Conservation (phyloP, 1,140 invertebrate genomes). For the Drosophila kepulauana region DNA sequence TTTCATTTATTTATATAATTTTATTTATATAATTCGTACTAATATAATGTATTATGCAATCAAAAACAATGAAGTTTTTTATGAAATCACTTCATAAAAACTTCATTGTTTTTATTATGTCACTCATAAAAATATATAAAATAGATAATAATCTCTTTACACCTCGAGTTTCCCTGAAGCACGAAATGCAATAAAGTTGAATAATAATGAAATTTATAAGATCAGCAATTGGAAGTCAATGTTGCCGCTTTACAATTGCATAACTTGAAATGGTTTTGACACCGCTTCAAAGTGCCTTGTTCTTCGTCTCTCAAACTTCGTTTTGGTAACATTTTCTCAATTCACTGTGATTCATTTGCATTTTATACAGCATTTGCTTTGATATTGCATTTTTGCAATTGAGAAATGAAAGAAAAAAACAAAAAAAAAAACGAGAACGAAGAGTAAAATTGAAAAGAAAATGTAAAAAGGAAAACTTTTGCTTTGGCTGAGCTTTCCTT, state of each 20-base stretch:
- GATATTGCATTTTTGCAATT: slow-evolving; percentile 46
- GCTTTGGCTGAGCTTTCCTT: slow-evolving; percentile 38
- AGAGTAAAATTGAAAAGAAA: slow-evolving; percentile 7
- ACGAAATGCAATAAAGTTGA: not conserved
- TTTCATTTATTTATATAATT: too few species aligned
- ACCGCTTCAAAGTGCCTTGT: not conserved
- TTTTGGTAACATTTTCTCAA: slow-evolving; percentile 43
- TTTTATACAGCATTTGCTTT: slow-evolving; percentile 53
- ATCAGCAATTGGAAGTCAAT: not conserved
- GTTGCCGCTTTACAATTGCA: slow-evolving; percentile 10
- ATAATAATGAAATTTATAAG: not conserved
- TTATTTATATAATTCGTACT: too few species aligned
- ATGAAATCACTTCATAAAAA: too few species aligned
- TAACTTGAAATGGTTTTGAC: slow-evolving; percentile 7
- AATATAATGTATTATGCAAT: too few species aligned
- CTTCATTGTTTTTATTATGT: too few species aligned
- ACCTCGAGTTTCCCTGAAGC: too few species aligned
- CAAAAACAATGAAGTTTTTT: too few species aligned
- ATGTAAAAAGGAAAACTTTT: slow-evolving; percentile 28
- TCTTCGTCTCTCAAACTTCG: not conserved
- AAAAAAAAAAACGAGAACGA: not conserved
- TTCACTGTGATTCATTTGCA: slow-evolving; percentile 52
- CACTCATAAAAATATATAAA: too few species aligned
- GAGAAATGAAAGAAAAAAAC: not conserved
- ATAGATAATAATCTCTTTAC: too few species aligned